phyloP scores from a whole-genome alignment of 2,113 vertebrate species.

The Myiopsitta monachus region DNA sequence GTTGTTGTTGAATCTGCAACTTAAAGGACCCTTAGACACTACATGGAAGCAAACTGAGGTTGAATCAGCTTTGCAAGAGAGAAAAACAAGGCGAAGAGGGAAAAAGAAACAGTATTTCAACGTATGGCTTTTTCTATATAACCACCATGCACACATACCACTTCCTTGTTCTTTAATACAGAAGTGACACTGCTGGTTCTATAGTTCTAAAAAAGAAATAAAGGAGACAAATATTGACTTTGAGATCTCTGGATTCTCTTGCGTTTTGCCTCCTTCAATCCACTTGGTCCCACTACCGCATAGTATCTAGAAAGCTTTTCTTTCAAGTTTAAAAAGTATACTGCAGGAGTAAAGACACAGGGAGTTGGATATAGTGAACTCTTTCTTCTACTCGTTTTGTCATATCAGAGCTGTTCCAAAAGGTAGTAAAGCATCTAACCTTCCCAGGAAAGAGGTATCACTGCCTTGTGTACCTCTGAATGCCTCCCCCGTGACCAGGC shows the following conservation, averaged over 20 bases:
- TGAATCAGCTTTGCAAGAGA: conserved; percentile 48
- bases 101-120: conserved; percentile 42
- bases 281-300: neutral
- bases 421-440: neutral
- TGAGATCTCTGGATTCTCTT: neutral
- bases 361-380: neutral
- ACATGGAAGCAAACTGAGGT: conserved; percentile 40
- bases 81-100: neutral
- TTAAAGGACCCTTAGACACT: conserved; percentile 49
- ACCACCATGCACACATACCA: conserved; percentile 34
- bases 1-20: conserved; percentile 62
- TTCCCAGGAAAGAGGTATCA: neutral
- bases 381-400: neutral
- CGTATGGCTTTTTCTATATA: conserved; percentile 21
- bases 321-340: neutral
- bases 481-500: neutral
- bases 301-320: neutral
- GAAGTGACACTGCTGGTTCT: neutral
- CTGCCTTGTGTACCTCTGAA: neutral
- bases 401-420: neutral
- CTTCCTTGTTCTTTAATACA: neutral
- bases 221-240: neutral
- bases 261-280: conserved; percentile 1
- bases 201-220: neutral
- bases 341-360: neutral